Base-by-base conservation (phyloP, 2,113 vertebrate species). In the Syrmaticus mikado region DNA sequence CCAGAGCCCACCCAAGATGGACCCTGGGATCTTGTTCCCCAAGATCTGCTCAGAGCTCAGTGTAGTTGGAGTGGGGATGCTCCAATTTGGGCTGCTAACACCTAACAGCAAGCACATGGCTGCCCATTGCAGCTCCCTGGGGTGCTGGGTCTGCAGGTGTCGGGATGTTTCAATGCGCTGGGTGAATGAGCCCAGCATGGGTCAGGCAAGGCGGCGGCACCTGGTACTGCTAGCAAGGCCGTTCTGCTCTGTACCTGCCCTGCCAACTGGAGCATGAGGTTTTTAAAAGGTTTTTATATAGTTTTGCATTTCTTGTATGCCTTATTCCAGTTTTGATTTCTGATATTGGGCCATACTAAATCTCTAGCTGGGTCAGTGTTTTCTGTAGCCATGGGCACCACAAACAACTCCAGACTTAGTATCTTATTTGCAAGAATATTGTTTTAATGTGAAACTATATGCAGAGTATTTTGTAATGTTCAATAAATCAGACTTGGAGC, bases 231-330 rank as follows among this genome's bases (percentile, higher is more conserved):
- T 11, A 68, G 58, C 17, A 65, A 65, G 78, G 58, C 62, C 73
- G 45, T 34, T 73, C 25, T 46, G 73, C 79, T 80, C 68, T 50
- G 40, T 60, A 81, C 65, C 68, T 72, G 79, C 82, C 71, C 76
- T 40, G 46, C 40, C 30, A 80, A 40, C 61, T 64, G 5, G 21
- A 93, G 93, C 89, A 93, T 90, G 87, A 91, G 40, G 52, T 95
- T 96, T 96, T 96, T 95, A 96, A 92, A 74, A 85, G 82, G 61
- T 89, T 96, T 96, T 96, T 96, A 89, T 95, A 96, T 94, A 73
- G 87, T 90, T 96, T 94, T 95, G 91, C 87, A 88, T 96, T 95
- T 91, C 93, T 90, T 85, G 87, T 94, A 92, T 94, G 85, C 91
- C 76, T 90, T 97, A 92, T 45, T 91, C 87, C 74, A 57, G 76